Evolutionary conservation across 2,113 vertebrate species (phyloP), one percentile per base, ranked within the genome.

Genomic region (cattle (Bos taurus)): DNA sequence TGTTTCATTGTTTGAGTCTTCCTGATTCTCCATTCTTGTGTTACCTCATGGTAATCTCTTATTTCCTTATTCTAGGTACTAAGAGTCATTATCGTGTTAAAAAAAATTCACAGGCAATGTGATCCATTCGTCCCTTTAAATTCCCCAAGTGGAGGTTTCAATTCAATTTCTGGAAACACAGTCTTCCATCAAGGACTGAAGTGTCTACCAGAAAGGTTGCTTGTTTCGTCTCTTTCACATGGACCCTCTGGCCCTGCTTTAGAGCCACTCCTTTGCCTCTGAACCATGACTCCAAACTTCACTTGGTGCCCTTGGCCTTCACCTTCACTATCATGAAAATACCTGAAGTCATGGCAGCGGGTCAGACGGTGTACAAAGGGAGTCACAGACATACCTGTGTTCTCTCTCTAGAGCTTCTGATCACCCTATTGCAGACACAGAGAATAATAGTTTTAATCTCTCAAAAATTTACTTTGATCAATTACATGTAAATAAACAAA

Each of bases 401-500:
- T 64, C 52, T 40, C 30, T 50, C 21, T 7, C 33, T 25, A 11
- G 9, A n/a, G 26, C 54, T 78, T 56, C 46, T 64, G 36, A 40
- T 23, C 19, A 78, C 11, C 71, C 30, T 50, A 7, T 0, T 57
- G 86, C 48, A 26, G n/a, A 56, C 23, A 30, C 48, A 26, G 25
- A 30, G n/a, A 46, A 40, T 15, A 40, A 83, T 30, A 78, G 86
- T 84, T 21, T 2, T 19, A 46, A 36, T 80, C 7, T 80, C 77
- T 80, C 28, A 89, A 91, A 90, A 67, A 7, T 4, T 14, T 83
- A 59, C 17, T 74, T 93, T 56, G 28, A 7, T 91, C 26, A 48
- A 62, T 80, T 90, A 52, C 88, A 64, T 74, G 21, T 43, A 92
- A 90, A 80, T 67, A 94, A 89, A 33, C 40, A 88, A 82, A 86